phyloP scores from a whole-genome alignment of 2,888 invertebrate species.

The Podabrus alpinus region DNA sequence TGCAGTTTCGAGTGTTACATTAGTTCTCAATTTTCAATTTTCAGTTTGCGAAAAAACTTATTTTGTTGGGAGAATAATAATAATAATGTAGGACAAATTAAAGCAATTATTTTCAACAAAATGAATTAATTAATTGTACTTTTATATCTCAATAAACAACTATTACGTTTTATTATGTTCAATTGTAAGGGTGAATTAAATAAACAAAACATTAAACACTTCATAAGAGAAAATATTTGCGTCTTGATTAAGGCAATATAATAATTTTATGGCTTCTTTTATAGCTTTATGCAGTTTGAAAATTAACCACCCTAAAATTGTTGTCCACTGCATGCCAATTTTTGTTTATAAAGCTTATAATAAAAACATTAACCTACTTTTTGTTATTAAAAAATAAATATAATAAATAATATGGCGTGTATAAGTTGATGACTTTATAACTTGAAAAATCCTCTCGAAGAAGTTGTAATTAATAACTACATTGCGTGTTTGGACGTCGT shows the following conservation, averaged over 20 bases:
- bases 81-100: background rate
- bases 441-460: conserved; percentile 7
- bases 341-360: background rate
- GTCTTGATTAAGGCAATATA: conserved; percentile 16
- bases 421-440: conserved; percentile 8
- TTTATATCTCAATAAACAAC: conserved; percentile 24
- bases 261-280: conserved; percentile 16
- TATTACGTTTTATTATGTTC: conserved; percentile 20
- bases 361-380: conserved; percentile 9
- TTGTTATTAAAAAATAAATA: background rate
- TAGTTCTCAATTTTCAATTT: too few relatives aligned
- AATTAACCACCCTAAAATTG: conserved; percentile 8
- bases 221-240: conserved; percentile 13
- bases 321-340: background rate
- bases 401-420: conserved; percentile 12
- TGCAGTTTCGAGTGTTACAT: background rate
- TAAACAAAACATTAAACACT: conserved; percentile 13
- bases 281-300: conserved; percentile 13
- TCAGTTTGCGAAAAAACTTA: background rate
- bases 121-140: conserved; percentile 10
- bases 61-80: background rate
- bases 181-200: conserved; percentile 16
- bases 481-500: conserved; percentile 9
- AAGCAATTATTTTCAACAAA: background rate
- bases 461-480: conserved; percentile 13